Percentiles rank a stretch among this genome's conserved stretches.
These are phyloP conservation scores for Hydrophis major DNA, from an alignment of 2,797 vertebrate genomes.

Conservation along the genomic window DNA sequence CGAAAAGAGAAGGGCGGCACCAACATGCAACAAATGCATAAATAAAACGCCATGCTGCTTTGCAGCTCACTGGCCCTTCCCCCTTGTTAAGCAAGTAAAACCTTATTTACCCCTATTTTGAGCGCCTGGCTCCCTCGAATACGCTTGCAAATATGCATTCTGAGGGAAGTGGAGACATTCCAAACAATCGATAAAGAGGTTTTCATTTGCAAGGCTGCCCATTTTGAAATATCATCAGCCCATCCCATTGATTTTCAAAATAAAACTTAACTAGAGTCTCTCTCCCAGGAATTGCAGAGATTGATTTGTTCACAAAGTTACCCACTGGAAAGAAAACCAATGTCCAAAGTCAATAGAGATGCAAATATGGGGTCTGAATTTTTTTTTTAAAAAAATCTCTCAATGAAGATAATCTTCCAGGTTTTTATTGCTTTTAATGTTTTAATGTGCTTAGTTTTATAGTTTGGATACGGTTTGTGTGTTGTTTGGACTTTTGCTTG, in stretches of 20 bases:
- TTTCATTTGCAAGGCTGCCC: conserved; percentile 37
- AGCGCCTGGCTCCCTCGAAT: background rate
- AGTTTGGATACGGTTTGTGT: background rate
- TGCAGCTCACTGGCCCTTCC: too few relatives aligned
- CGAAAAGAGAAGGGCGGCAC: background rate
- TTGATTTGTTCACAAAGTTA: conserved; percentile 62
- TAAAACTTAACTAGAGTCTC: conserved; percentile 50
- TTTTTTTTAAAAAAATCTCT: conserved; percentile 9
- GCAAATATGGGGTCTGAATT: conserved; percentile 41
- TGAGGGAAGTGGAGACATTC: conserved; percentile 2
- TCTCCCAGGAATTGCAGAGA: conserved; percentile 58
- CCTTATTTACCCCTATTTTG: background rate
- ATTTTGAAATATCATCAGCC: conserved; percentile 43
- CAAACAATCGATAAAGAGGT: conserved; percentile 45
- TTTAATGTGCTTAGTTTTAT: background rate
- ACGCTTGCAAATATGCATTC: conserved; percentile 1
- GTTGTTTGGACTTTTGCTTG: background rate
- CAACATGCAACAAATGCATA: background rate
- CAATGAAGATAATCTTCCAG: background rate
- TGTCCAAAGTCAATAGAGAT: conserved; percentile 61
- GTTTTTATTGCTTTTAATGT: background rate
- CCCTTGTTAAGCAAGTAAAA: background rate
- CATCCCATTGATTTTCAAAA: conserved; percentile 42
- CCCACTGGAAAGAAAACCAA: conserved; percentile 51
- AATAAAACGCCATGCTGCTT: background rate